Evolutionary conservation across 2,888 invertebrate genomes (phyloP).

Genomic region (Orthonevra nobilis): DNA sequence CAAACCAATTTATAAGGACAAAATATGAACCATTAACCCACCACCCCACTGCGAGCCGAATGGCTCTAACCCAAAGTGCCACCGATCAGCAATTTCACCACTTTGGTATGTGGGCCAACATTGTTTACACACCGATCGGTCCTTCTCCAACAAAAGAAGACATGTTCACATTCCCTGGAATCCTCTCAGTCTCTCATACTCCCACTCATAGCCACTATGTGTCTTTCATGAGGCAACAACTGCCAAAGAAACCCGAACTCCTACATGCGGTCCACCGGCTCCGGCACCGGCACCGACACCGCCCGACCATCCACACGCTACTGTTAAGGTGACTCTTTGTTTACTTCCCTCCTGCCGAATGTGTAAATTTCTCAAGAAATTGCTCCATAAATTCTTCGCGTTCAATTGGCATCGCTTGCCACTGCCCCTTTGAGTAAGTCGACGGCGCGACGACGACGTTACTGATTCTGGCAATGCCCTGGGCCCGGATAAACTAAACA

Average conservation of each 20-base stretch:
- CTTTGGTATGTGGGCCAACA: conserved; percentile 34
- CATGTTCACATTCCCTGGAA: not conserved
- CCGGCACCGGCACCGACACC: no score
- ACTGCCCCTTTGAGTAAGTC: no score
- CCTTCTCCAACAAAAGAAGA: conserved; percentile 4
- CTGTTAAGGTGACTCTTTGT: conserved; percentile 55
- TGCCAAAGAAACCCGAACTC: not conserved
- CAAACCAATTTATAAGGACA: conserved; percentile 24
- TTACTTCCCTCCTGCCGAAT: conserved; percentile 58
- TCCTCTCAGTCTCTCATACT: no score
- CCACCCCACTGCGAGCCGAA: conserved; percentile 5
- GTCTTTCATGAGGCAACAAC: conserved; percentile 21
- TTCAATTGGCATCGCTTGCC: conserved; percentile 43
- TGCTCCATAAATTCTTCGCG: conserved; percentile 57
- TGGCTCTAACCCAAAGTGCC: conserved; percentile 39
- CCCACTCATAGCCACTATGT: no score
- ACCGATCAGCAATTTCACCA: conserved; percentile 42
- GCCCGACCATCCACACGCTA: no score
- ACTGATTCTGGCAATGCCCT: no score
- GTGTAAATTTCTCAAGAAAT: conserved; percentile 62
- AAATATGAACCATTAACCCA: conserved; percentile 21
- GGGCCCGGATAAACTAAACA: conserved; percentile 50
- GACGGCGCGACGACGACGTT: not conserved
- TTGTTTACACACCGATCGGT: conserved; percentile 45
- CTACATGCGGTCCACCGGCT: conserved; percentile 16